Base-by-base conservation (phyloP, 2,113 vertebrate genomes). In the Vulpes ferrilata region DNA sequence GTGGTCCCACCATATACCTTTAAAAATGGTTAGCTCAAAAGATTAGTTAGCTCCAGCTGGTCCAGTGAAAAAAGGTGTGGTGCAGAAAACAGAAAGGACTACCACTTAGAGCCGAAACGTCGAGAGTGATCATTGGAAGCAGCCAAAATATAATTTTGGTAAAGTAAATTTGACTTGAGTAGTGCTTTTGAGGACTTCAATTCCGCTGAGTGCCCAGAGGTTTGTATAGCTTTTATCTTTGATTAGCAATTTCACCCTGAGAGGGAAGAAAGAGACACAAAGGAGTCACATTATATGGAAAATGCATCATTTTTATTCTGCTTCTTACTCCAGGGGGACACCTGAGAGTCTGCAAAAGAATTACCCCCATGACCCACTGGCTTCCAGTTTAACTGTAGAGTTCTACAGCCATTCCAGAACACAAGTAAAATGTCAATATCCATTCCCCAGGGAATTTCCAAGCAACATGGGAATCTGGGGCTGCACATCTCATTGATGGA, bases 171-270 rank as follows among this genome's bases (percentile, higher is more conserved):
- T 96, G 38, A 91, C 76, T 86, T 87, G 30, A 90, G 64, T 74
- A 78, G 74, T 22, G 43, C 43, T 69, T 69, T 79, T 53, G 51
- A 93, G 69, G 87, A 64, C 94, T 94, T 79, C 43, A 87, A 25
- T 90, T 89, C 27, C 25, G 79, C 60, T 64, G n/a, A 95, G 51
- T 64, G 43, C 83, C 48, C 35, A 91, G 59, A 88, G 30, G 25
- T 69, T 92, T 93, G 30, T 57, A 2, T 74, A 64, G 83, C 85
- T 67, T 80, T 79, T 71, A 57, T 76, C 69, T 90, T 78, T 92
- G 93, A 94, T 62, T 90, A 92, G 27, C 27, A 90, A 89, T 94
- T 96, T 87, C 22, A 87, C 35, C 53, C 16, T 85, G 65, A 83
- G 38, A 32, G 17, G 78, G 48, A 84, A 23, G n/a, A 82, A 84